Conservation (phyloP, 1,140 invertebrate genomes). For the Trachymyrmex septentrionalis region DNA sequence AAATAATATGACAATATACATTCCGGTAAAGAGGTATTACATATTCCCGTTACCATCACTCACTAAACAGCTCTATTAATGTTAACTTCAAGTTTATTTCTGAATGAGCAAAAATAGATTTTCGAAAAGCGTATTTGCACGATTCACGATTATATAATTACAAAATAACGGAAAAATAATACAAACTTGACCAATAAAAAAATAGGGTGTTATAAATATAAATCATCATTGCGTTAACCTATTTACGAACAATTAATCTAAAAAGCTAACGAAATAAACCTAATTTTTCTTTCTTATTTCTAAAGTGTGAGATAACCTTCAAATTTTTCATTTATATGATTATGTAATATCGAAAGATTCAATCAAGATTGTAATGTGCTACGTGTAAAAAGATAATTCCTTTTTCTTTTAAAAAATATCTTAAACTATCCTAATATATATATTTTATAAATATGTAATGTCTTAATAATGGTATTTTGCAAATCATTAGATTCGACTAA, state of each 20-base stretch:
- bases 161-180: neutral
- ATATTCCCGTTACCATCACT: slow-evolving; percentile 4
- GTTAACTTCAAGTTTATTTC: slow-evolving; percentile 45
- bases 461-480: neutral
- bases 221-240: neutral
- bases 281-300: neutral
- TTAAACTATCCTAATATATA: neutral
- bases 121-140: slow-evolving; percentile 5
- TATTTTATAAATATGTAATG: neutral
- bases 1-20: neutral
- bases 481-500: slow-evolving; percentile 10
- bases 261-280: neutral
- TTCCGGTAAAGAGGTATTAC: neutral
- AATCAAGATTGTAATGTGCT: slow-evolving; percentile 12
- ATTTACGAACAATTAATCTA: neutral
- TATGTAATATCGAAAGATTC: slow-evolving; percentile 2
- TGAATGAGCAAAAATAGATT: slow-evolving; percentile 41
- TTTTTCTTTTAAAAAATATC: neutral
- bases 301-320: neutral
- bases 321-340: neutral
- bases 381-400: slow-evolving; percentile 6
- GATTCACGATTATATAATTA: slow-evolving; percentile 20
- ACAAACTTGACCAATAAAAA: neutral
- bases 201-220: neutral
- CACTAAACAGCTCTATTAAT: slow-evolving; percentile 20